Conservation (phyloP, 92 coral and sea anemone genomes). For the Paramuricea clavata region DNA sequence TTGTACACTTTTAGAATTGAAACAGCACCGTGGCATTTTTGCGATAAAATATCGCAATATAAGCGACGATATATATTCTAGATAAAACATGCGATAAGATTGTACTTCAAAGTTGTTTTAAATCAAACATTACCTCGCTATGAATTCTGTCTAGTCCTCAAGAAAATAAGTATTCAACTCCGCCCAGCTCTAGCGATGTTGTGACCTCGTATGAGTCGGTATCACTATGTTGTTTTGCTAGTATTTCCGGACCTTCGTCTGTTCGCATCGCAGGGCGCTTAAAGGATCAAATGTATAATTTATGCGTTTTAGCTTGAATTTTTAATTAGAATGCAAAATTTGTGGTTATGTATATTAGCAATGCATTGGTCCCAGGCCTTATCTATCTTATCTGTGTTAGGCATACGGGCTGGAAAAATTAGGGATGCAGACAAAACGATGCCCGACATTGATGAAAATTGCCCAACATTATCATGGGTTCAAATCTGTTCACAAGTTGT, state of each 20-base stretch:
- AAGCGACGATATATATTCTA: not conserved
- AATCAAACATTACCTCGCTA: constrained; percentile 10
- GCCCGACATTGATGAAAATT: too few species aligned
- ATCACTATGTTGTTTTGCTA: not conserved
- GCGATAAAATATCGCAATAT: not conserved
- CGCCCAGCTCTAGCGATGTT: not conserved
- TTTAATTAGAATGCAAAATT: constrained; percentile 1
- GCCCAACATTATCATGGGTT: too few species aligned
- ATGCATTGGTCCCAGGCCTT: not conserved
- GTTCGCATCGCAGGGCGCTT: not conserved
- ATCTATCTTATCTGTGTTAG: not conserved
- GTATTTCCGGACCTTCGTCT: not conserved
- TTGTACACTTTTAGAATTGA: not conserved
- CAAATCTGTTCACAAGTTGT: too few species aligned
- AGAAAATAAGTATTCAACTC: constrained; percentile 3
- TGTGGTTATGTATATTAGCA: not conserved
- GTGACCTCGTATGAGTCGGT: not conserved
- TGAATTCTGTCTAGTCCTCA: not conserved
- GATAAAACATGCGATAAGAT: not conserved
- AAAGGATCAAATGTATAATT: not conserved
- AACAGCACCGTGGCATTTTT: constrained; percentile 2
- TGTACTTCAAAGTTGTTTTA: not conserved
- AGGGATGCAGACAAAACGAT: too few species aligned
- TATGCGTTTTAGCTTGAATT: not conserved
- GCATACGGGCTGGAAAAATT: too few species aligned